Conservation (phyloP, 2,888 invertebrate genomes). For the Stenchaetothrips biformis region DNA sequence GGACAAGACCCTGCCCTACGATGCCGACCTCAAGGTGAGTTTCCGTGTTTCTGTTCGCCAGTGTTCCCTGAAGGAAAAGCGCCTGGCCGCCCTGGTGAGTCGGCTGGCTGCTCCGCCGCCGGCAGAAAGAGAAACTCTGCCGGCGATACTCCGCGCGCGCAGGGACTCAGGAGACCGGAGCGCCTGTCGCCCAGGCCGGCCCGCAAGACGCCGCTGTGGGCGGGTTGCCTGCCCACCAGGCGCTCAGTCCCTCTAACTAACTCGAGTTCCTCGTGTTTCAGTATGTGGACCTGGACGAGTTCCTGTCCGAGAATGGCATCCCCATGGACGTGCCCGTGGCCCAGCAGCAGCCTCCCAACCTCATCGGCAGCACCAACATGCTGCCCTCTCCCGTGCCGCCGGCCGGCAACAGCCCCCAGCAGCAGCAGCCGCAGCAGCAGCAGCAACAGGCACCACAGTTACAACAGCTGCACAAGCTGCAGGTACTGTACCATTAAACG, state of each 20-base stretch:
- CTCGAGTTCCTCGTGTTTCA: constrained; percentile 48
- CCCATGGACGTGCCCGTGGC: constrained; percentile 60
- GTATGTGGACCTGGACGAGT: constrained; percentile 97
- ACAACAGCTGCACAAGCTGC: constrained; percentile 45
- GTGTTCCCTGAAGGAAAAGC: background rate
- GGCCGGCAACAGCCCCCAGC: constrained; percentile 31
- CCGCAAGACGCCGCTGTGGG: background rate
- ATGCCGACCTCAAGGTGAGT: constrained; percentile 91
- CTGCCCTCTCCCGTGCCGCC: constrained; percentile 32
- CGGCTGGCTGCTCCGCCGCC: background rate
- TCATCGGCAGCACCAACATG: constrained; percentile 34
- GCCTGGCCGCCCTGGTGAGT: background rate
- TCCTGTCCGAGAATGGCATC: constrained; percentile 91
- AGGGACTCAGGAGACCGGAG: too few species aligned
- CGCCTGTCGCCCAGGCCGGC: too few species aligned
- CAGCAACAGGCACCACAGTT: background rate
- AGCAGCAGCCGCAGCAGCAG: constrained; percentile 33
- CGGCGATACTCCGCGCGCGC: too few species aligned
- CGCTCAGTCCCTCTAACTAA: background rate
- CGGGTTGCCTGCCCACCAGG: background rate
- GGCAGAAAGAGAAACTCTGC: background rate
- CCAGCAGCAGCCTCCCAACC: constrained; percentile 31
- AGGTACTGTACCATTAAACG: constrained; percentile 31
- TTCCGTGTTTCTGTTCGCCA: constrained; percentile 33
- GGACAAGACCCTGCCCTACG: constrained; percentile 89